These are phyloP conservation scores for Meloidogyne chitwoodi DNA, from an alignment of 1,140 invertebrate genomes.

Conservation along the genomic window DNA sequence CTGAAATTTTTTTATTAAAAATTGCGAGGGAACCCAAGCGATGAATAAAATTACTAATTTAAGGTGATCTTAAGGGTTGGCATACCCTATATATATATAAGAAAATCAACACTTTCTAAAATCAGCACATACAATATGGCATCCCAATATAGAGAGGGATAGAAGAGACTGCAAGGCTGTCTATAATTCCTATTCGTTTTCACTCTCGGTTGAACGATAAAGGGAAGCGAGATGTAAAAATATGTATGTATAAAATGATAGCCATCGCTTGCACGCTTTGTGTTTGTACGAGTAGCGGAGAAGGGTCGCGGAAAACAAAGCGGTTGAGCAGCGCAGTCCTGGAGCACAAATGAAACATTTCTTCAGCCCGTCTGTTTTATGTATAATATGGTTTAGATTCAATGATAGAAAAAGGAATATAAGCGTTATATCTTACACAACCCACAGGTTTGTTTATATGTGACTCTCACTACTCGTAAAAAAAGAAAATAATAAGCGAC, in stretches of 20 bases:
- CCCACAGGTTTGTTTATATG: background rate
- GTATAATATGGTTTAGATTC: background rate
- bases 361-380: too few species aligned
- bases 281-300: background rate
- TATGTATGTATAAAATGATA: background rate
- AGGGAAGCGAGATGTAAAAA: background rate
- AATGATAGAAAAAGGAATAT: background rate
- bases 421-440: background rate
- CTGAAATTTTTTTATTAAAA: background rate
- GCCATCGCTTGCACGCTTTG: background rate
- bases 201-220: background rate
- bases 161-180: background rate
- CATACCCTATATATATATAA: background rate
- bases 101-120: constrained; percentile 1
- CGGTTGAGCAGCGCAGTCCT: background rate
- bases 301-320: background rate
- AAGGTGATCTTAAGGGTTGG: too few species aligned
- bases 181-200: background rate
- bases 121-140: background rate
- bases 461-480: too few species aligned
- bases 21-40: background rate
- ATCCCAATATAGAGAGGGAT: background rate
- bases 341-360: too few species aligned
- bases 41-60: background rate
- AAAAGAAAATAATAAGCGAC: background rate